phyloP scores from a whole-genome alignment of 2,888 invertebrate species.

The Ypsolopha sequella region DNA sequence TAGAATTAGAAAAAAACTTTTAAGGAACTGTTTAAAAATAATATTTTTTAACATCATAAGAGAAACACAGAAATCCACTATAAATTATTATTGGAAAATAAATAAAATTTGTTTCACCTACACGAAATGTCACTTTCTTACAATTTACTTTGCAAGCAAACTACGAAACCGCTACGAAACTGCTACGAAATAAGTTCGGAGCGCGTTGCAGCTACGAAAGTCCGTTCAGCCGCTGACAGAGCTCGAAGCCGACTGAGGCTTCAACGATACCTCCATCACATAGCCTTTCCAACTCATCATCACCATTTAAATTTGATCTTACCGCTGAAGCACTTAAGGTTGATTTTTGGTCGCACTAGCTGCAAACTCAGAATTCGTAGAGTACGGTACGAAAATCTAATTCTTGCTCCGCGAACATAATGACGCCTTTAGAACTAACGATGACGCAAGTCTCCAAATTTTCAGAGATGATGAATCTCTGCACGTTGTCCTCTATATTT shows the following conservation, averaged over 20 bases:
- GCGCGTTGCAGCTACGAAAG: slow-evolving; percentile 17
- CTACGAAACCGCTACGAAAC: slow-evolving; percentile 7
- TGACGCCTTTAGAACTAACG: slow-evolving; percentile 60
- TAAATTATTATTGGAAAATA: too few species aligned
- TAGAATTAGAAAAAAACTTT: too few species aligned
- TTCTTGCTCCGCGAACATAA: slow-evolving; percentile 59
- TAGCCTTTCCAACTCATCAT: not conserved
- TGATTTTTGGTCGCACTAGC: not conserved
- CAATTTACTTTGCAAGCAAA: slow-evolving; percentile 8
- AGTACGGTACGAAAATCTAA: slow-evolving; percentile 55
- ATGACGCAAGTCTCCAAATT: slow-evolving; percentile 45
- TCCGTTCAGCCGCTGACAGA: slow-evolving; percentile 34
- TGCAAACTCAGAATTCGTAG: slow-evolving; percentile 25
- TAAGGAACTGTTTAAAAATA: too few species aligned
- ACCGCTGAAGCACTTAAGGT: slow-evolving; percentile 20
- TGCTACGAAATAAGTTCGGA: slow-evolving; percentile 56
- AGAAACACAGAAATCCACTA: too few species aligned
- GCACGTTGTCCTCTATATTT: slow-evolving; percentile 33
- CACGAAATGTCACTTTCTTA: not conserved
- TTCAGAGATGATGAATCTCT: slow-evolving; percentile 36
- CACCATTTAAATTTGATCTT: slow-evolving; percentile 24
- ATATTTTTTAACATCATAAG: too few species aligned
- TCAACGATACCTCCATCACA: slow-evolving; percentile 18
- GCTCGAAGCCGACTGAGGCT: slow-evolving; percentile 58
- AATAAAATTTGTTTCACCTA: not conserved